phyloP scores from a whole-genome alignment of 1,140 invertebrate genomes.

The Asbolus verrucosus region DNA sequence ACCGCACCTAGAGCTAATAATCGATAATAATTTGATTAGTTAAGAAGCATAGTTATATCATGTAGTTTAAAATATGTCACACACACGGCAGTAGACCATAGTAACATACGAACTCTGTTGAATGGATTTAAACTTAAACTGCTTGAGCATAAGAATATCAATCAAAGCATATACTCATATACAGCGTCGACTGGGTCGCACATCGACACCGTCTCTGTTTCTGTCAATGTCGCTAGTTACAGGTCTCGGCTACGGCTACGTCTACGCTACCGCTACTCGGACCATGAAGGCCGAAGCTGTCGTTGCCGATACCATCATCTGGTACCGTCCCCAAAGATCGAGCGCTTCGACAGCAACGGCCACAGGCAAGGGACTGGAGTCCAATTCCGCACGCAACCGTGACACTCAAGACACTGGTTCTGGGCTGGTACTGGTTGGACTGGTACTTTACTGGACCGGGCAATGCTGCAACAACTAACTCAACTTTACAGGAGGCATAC shows the following conservation, averaged over 20 bases:
- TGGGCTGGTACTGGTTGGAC: constrained; percentile 37
- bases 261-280: constrained; percentile 33
- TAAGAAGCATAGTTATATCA: constrained; percentile 58
- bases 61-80: constrained; percentile 58
- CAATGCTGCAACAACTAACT: constrained; percentile 54
- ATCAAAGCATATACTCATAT: not conserved
- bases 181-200: constrained; percentile 6
- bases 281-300: constrained; percentile 21
- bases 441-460: constrained; percentile 45
- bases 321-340: not conserved
- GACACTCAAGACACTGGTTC: constrained; percentile 31
- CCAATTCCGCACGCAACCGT: constrained; percentile 45
- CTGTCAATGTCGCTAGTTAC: constrained; percentile 41
- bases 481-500: constrained; percentile 56
- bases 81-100: constrained; percentile 59
- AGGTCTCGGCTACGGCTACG: constrained; percentile 36
- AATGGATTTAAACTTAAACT: constrained; percentile 23
- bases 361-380: constrained; percentile 32
- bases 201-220: constrained; percentile 19
- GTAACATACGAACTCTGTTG: constrained; percentile 46
- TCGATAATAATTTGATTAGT: constrained; percentile 53
- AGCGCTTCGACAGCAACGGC: constrained; percentile 23
- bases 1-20: constrained; percentile 52
- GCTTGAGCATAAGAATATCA: too few species aligned
- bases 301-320: too few species aligned